These are phyloP conservation scores for Diuraphis noxia DNA, from an alignment of 1,140 invertebrate species.

Conservation along the genomic window DNA sequence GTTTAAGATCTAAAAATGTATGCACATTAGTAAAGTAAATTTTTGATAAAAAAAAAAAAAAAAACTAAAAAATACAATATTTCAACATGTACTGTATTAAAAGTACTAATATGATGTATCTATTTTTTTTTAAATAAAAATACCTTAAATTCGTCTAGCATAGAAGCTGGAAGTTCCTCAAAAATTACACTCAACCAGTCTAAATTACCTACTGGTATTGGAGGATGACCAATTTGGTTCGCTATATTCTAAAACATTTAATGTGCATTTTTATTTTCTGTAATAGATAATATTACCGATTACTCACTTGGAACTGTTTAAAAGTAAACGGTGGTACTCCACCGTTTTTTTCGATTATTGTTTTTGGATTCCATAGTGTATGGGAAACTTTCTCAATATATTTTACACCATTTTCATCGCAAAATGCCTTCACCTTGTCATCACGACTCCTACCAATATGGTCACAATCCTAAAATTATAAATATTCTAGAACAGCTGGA, in stretches of 20 bases:
- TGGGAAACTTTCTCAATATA: slow-evolving; percentile 70
- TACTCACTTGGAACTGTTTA: slow-evolving; percentile 70
- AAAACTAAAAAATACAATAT: neutral
- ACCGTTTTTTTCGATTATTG: slow-evolving; percentile 70
- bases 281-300: neutral
- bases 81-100: neutral
- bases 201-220: neutral
- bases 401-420: slow-evolving; percentile 64
- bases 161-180: neutral
- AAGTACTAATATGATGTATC: neutral
- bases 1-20: neutral
- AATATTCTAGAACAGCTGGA: too few species aligned
- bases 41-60: neutral
- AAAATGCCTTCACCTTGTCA: slow-evolving; percentile 65
- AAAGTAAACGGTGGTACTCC: slow-evolving; percentile 74
- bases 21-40: neutral
- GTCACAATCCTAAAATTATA: slow-evolving; percentile 26
- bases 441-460: slow-evolving; percentile 70
- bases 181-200: slow-evolving; percentile 10
- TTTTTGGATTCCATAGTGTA: slow-evolving; percentile 72
- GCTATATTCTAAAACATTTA: neutral
- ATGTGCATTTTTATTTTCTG: neutral
- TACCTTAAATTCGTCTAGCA: slow-evolving; percentile 24
- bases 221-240: neutral
- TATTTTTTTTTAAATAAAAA: neutral